Conservation (phyloP, 2,797 vertebrate species). For the Phylloscopus collybita region DNA sequence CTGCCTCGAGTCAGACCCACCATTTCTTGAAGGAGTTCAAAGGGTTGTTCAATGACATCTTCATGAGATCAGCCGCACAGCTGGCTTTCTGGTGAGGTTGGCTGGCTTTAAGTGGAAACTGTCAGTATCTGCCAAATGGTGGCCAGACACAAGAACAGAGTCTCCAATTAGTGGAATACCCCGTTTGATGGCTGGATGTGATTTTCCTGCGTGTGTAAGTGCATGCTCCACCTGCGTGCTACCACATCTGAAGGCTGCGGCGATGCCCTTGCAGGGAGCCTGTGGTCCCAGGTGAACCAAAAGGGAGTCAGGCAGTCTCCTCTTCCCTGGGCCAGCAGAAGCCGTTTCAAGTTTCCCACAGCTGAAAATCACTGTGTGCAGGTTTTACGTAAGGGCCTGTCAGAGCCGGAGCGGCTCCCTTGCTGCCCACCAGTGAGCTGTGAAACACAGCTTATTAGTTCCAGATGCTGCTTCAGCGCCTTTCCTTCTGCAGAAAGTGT, state of each 20-base stretch:
- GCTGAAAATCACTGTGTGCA: not conserved
- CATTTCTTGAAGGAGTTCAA: conserved; percentile 13
- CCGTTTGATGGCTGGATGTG: conserved; percentile 34
- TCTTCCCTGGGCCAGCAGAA: not conserved
- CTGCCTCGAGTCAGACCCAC: not conserved
- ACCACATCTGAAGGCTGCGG: conserved; percentile 15
- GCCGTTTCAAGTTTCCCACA: not conserved
- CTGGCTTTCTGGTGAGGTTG: conserved; percentile 17
- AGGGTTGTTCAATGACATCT: conserved; percentile 9
- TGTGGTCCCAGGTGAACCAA: not conserved
- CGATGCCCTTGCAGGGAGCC: not conserved
- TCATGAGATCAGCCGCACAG: not conserved
- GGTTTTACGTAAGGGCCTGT: not conserved
- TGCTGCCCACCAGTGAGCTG: conserved; percentile 41
- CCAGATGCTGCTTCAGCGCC: conserved; percentile 31
- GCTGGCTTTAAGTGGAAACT: conserved; percentile 38
- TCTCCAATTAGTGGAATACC: conserved; percentile 71
- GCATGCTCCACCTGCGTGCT: not conserved
- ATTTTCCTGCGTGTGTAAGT: not conserved
- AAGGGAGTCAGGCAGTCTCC: not conserved
- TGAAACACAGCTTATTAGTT: conserved; percentile 51
- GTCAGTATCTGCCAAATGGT: conserved; percentile 66
- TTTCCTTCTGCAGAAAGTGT: not conserved
- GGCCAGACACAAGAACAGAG: conserved; percentile 71
- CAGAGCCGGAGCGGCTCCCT: not conserved